Evolutionary conservation across 2,888 invertebrate species (phyloP).

Genomic region (Gymnocheta viridis): DNA sequence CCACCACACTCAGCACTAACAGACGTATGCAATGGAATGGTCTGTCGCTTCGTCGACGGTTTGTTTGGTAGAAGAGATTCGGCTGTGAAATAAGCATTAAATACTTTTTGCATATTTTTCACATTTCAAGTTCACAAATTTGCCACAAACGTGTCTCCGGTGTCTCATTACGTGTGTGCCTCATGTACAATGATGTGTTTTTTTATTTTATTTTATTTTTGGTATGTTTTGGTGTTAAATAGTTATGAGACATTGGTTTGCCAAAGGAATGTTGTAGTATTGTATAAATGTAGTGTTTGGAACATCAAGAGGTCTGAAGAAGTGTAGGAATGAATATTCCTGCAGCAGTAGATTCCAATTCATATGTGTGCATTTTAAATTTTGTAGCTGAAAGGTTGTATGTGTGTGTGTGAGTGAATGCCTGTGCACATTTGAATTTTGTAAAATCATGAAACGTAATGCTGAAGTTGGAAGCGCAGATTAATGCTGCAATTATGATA

Average conservation of each 20-base stretch:
- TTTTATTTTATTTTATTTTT: constrained; percentile 40
- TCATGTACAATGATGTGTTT: constrained; percentile 49
- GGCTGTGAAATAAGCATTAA: constrained; percentile 57
- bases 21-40: background rate
- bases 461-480: constrained; percentile 73
- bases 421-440: constrained; percentile 59
- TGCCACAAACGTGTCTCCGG: constrained; percentile 70
- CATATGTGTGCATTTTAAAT: constrained; percentile 41
- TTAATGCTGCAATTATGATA: constrained; percentile 77
- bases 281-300: constrained; percentile 12
- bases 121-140: constrained; percentile 70
- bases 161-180: constrained; percentile 70
- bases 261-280: constrained; percentile 56
- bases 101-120: constrained; percentile 71
- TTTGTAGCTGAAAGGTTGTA: background rate
- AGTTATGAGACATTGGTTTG: constrained; percentile 69
- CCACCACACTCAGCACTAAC: constrained; percentile 11
- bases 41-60: background rate
- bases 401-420: background rate
- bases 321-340: constrained; percentile 25
- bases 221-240: constrained; percentile 67
- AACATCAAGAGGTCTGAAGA: constrained; percentile 11
- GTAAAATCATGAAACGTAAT: constrained; percentile 67
- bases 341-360: constrained; percentile 5
- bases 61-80: constrained; percentile 29